Evolutionary conservation across 2,113 vertebrate species (phyloP).

Genomic region (Archocentrus centrarchus): DNA sequence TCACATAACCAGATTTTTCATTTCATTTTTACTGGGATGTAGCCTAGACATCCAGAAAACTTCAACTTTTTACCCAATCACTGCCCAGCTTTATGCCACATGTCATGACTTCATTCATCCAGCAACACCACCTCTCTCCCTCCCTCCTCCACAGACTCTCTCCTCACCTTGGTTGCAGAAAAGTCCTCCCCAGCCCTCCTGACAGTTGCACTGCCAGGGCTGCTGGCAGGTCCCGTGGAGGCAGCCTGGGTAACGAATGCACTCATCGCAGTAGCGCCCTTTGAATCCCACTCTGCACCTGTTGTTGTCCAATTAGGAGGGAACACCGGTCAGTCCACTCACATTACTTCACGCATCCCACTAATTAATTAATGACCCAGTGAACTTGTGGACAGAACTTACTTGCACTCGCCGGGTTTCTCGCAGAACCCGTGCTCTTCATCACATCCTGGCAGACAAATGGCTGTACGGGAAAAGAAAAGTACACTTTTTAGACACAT

Average conservation of each 20-base stretch:
- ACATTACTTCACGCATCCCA: conserved; percentile 35
- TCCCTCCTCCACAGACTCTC: too few species aligned
- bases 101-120: not conserved
- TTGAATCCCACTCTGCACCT: conserved; percentile 98
- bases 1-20: not conserved
- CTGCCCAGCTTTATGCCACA: not conserved
- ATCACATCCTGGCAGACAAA: conserved; percentile 95
- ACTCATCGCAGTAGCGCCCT: conserved; percentile 96
- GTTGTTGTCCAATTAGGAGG: conserved; percentile 67
- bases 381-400: conserved; percentile 69
- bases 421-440: conserved; percentile 96
- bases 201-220: conserved; percentile 98
- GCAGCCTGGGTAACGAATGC: conserved; percentile 97
- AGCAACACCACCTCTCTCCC: not conserved
- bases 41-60: not conserved
- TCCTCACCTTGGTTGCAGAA: conserved; percentile 98
- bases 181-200: conserved; percentile 98
- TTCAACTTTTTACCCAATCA: accelerated
- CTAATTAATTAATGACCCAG: conserved; percentile 32
- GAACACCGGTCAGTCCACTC: conserved; percentile 64
- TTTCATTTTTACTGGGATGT: not conserved
- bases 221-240: conserved; percentile 98
- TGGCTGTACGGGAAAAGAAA: conserved; percentile 80
- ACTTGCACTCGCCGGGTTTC: conserved; percentile 98
- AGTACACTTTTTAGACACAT: not conserved